Evolutionary conservation across 2,113 vertebrate species (phyloP), one percentile per base, ranked within the genome.

Genomic region (Laterallus jamaicensis): DNA sequence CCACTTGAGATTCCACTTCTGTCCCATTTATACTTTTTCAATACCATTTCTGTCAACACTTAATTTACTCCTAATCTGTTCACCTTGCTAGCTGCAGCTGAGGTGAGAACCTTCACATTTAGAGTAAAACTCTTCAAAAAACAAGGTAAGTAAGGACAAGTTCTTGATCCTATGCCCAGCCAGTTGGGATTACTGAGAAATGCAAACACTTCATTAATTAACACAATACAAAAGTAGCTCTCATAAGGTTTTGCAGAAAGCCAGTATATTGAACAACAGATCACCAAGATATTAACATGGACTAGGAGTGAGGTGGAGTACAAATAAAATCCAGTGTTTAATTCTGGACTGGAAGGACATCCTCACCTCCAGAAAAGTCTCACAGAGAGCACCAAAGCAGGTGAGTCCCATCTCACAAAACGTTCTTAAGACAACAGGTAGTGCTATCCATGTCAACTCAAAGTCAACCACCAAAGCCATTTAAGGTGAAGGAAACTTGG

Each of bases 61-160:
- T 93, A 49, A 73, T 91, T 89, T 91, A 73, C 13, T 52, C 26
- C 42, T 67, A 49, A 88, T 93, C 52, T 68, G 9, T 71, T 91
- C 62, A 60, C 8, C 26, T 49, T 47, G 71, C 1, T 2, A 64
- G 56, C 56, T 75, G 49, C 66, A 92, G 56, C 44, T 92, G 73
- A 88, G 80, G 90, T 54, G 88, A 88, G 35, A 94, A 95, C 37
- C 67, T 88, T 86, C 79, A 70, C 47, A 86, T 90, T 90, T 83
- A 67, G 32, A 88, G 67, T 32, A 70, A 93, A 94, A 90, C 22
- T 70, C 75, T 85, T 93, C 82, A 83, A 90, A 95, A 71, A 67
- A 37, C 39, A 5, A 40, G 9, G 77, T 88, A 93, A 92, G 81
- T 75, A 93, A 82, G n/a, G 52, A 76, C 63, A 93, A 42, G 42